Evolutionary conservation across 2,797 vertebrate species (phyloP).

Genomic region (Hoplostethus atlanticus): DNA sequence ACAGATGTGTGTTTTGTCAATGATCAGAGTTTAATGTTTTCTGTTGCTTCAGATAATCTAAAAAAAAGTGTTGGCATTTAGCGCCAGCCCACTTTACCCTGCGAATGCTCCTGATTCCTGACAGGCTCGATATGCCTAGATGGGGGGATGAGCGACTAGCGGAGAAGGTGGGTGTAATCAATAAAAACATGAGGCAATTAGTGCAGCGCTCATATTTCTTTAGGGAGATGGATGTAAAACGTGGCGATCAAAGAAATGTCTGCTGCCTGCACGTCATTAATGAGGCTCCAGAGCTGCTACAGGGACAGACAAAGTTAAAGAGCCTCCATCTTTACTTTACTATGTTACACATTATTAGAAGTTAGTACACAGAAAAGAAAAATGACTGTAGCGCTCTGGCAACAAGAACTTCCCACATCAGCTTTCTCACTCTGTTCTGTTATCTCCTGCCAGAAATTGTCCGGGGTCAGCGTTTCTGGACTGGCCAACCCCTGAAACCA

Average conservation of each 20-base stretch:
- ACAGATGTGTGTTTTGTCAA: constrained; percentile 46
- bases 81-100: constrained; percentile 52
- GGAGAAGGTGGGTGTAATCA: constrained; percentile 64
- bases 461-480: constrained; percentile 22
- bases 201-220: constrained; percentile 73
- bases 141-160: constrained; percentile 43
- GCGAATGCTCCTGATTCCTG: constrained; percentile 43
- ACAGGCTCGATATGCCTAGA: constrained; percentile 50
- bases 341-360: constrained; percentile 37
- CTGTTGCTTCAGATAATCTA: constrained; percentile 64
- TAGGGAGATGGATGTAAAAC: constrained; percentile 61
- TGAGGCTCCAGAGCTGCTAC: constrained; percentile 43
- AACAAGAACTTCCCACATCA: constrained; percentile 16
- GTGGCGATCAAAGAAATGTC: constrained; percentile 62
- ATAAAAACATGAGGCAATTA: constrained; percentile 80
- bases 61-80: constrained; percentile 69
- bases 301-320: constrained; percentile 48
- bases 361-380: constrained; percentile 21
- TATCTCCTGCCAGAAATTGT: background rate
- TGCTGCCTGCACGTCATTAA: constrained; percentile 58
- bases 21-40: constrained; percentile 65
- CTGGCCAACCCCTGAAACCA: constrained; percentile 30
- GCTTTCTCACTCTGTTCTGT: constrained; percentile 30
- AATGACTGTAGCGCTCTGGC: constrained; percentile 8
- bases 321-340: constrained; percentile 36